Evolutionary conservation across 2,888 invertebrate genomes (phyloP), one percentile per base, ranked within the genome.

Genomic region (Dryobotodes eremita): DNA sequence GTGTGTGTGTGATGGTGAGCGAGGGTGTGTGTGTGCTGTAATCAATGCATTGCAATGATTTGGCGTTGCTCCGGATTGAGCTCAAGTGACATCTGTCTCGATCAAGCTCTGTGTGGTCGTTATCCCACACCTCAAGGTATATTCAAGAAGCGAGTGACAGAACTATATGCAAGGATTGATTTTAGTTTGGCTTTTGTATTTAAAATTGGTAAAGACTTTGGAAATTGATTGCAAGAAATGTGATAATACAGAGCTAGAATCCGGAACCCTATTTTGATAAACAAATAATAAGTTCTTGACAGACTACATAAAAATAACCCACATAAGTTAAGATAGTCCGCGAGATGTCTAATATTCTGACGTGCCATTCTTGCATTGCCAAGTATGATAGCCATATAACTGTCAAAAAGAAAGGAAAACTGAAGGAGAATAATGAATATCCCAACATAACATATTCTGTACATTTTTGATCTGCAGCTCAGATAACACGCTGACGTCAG

Each of bases 11-110:
- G 48, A 5, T 48, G 4, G 31, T 53, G 50, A n/a, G 20, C 20
- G 11, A 42, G 4, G 31, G 42, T 11, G 65, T 46, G 57, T 61
- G 59, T 31, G 53, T 23, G 61, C 46, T 36, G 31, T 31, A 61
- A 72, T 70, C 77, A 70, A 82, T 71, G 72, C 72, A 70, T 72
- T 20, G 59, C 55, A 66, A 83, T 82, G 71, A 72, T 75, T 26
- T 0, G 46, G 55, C 50, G 36, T 15, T n/a, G 65, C 50, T 7
- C 23, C 10, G 23, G 17, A 53, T 42, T 46, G 46, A 26, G 36
- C 13, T 4, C 20, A 15, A 26, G 23, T 57, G 23, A 13, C 31
- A 20, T 50, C 46, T 23, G 59, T 20, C 55, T 17, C 23, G 36
- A 48, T 42, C 23, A 15, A 15, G n/a, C 26, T n/a, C 59, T 42